Conservation (phyloP, 2,113 vertebrate species). For the Trochalopteron elliotii region DNA sequence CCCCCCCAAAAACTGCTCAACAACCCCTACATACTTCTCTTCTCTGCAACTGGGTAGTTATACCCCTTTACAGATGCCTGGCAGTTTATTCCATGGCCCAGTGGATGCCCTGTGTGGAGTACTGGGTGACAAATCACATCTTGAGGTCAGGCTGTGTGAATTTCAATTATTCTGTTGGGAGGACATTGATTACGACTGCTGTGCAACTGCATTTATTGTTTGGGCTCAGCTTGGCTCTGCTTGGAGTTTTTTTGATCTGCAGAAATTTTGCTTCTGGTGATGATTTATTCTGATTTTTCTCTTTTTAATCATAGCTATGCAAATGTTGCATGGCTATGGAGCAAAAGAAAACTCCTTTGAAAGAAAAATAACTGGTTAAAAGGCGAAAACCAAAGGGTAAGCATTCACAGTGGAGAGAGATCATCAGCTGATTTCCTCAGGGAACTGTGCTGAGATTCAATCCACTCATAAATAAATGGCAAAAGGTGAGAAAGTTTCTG, state of each 20-base stretch:
- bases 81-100: background rate
- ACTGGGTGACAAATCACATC: background rate
- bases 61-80: background rate
- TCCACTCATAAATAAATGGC: background rate
- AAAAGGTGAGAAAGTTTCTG: background rate
- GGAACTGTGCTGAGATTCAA: background rate
- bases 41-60: background rate
- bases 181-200: background rate
- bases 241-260: background rate
- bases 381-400: background rate
- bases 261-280: background rate
- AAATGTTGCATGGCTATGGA: background rate
- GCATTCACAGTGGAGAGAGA: background rate
- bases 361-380: background rate
- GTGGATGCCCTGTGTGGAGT: background rate
- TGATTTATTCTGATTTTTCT: background rate
- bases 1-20: background rate
- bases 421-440: background rate
- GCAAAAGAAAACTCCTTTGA: background rate
- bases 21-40: background rate
- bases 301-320: background rate
- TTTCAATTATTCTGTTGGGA: background rate
- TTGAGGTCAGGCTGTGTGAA: background rate
- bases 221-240: background rate
- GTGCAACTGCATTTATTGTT: background rate